phyloP scores from a whole-genome alignment of 2,113 vertebrate genomes.

The Amphiprion ocellaris region DNA sequence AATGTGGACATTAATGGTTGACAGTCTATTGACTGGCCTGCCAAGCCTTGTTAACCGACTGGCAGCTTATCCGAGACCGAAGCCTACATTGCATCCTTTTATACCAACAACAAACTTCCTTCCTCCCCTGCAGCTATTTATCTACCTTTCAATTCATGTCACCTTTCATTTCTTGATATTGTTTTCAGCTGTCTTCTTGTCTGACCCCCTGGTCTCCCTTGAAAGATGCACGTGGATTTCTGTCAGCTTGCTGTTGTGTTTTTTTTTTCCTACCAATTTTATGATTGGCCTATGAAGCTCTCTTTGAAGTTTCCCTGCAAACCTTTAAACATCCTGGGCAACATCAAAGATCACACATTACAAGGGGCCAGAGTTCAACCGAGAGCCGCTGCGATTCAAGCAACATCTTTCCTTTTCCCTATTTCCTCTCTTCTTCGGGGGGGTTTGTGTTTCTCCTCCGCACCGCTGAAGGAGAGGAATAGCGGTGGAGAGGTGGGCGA shows the following conservation, averaged over 20 bases:
- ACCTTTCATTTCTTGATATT: constrained; percentile 78
- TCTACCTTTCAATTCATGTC: constrained; percentile 79
- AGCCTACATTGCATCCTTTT: constrained; percentile 66
- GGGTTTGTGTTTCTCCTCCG: constrained; percentile 31
- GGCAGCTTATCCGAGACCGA: constrained; percentile 64
- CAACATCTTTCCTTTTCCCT: constrained; percentile 20
- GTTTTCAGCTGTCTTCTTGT: constrained; percentile 73
- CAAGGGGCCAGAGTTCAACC: constrained; percentile 57
- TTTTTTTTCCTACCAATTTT: constrained; percentile 34
- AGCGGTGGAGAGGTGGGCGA: constrained; percentile 20
- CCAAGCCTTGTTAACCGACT: constrained; percentile 64
- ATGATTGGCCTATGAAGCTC: constrained; percentile 38
- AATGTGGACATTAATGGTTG: constrained; percentile 62
- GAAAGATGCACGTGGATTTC: constrained; percentile 75
- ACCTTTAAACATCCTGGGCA: constrained; percentile 48
- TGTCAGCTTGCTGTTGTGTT: constrained; percentile 55
- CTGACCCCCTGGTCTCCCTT: constrained; percentile 68
- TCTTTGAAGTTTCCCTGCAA: constrained; percentile 54
- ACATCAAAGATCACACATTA: constrained; percentile 61
- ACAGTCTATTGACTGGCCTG: constrained; percentile 72
- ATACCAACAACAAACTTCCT: constrained; percentile 74
- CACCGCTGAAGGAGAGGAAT: constrained; percentile 53
- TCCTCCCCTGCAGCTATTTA: constrained; percentile 80
- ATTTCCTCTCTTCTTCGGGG: constrained; percentile 30
- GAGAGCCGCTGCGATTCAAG: constrained; percentile 33